Percentiles rank a stretch among this genome's conserved stretches.
Conservation (phyloP, 2,113 vertebrate species). For the Cyanoderma ruficeps region DNA sequence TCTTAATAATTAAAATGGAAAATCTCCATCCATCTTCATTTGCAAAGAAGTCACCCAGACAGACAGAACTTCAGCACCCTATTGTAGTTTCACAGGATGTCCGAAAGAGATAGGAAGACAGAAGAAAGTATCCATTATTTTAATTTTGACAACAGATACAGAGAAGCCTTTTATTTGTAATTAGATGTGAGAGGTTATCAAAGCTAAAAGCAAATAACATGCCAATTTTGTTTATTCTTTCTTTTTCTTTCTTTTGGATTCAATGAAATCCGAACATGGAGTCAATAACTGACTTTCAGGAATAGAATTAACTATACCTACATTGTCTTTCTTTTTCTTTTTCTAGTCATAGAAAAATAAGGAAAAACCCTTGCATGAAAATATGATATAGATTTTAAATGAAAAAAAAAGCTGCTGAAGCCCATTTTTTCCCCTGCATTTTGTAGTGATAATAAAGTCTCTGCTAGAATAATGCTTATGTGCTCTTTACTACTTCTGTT, state of each 20-base stretch:
- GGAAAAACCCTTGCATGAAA: neutral
- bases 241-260: constrained; percentile 61
- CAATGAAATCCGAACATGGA: constrained; percentile 72
- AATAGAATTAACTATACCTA: constrained; percentile 63
- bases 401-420: neutral
- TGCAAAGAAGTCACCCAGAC: constrained; percentile 3
- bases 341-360: constrained; percentile 38
- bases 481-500: neutral
- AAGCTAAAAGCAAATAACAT: constrained; percentile 80
- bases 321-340: constrained; percentile 71
- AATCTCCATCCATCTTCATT: constrained; percentile 58
- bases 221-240: constrained; percentile 74
- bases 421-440: neutral
- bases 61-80: neutral
- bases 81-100: neutral
- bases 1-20: constrained; percentile 57
- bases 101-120: neutral
- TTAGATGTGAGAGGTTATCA: constrained; percentile 82
- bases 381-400: neutral
- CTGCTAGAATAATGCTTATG: neutral
- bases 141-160: constrained; percentile 9
- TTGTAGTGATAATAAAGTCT: neutral
- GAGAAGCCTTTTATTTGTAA: constrained; percentile 67
- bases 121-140: constrained; percentile 25
- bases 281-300: constrained; percentile 53